A percentile compares a stretch with the other conserved stretches of the same genome.
Conservation (phyloP, 2,888 invertebrate species). For the Ariolimax columbianus region DNA sequence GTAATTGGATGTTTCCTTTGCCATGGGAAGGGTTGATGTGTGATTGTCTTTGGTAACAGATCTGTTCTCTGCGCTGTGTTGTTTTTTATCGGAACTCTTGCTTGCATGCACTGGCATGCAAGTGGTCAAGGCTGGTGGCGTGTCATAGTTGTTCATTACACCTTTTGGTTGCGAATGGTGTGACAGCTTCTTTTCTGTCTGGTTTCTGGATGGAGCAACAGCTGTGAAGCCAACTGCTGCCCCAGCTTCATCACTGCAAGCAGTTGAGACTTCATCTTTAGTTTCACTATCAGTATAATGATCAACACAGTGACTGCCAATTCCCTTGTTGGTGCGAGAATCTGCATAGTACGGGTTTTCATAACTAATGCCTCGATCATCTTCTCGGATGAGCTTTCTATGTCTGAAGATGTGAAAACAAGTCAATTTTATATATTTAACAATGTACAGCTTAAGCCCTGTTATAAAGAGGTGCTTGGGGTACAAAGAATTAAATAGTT, state of each 20-base stretch:
- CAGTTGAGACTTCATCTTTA: not conserved
- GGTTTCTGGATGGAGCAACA: not conserved
- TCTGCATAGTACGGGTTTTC: slow-evolving; percentile 46
- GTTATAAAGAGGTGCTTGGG: too few species aligned
- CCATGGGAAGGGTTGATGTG: not conserved
- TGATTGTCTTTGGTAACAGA: not conserved
- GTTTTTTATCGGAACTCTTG: not conserved
- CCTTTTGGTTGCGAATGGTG: slow-evolving; percentile 8
- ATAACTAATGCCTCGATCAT: slow-evolving; percentile 39
- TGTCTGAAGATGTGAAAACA: not conserved
- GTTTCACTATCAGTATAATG: not conserved
- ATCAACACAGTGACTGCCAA: not conserved
- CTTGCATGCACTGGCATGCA: not conserved
- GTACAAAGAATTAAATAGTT: too few species aligned
- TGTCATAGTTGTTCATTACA: slow-evolving; percentile 50
- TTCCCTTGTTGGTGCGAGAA: not conserved
- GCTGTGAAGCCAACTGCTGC: not conserved
- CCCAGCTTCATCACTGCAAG: not conserved
- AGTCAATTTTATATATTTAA: too few species aligned
- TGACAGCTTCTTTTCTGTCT: not conserved
- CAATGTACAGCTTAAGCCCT: too few species aligned
- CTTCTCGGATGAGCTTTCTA: slow-evolving; percentile 31
- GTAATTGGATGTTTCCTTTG: slow-evolving; percentile 8
- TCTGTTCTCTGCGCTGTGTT: not conserved
- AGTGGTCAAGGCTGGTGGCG: slow-evolving; percentile 26